Base-by-base conservation (phyloP, 2,113 vertebrate species). In the Ageneiosus marmoratus region DNA sequence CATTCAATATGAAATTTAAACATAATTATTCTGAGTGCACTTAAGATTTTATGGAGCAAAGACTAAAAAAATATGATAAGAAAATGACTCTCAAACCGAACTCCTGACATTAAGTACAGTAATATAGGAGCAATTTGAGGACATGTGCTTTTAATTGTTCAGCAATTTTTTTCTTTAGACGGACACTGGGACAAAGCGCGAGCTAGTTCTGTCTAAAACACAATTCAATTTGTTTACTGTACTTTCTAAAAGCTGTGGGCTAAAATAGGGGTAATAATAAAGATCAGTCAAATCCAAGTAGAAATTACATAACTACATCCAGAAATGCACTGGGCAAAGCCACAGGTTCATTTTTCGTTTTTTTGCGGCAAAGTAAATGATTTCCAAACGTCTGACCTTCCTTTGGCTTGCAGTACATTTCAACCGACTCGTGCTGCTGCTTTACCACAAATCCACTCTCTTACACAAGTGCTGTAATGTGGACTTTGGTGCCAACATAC, bases 311-410 rank as follows among this genome's bases (percentile, higher is more conserved):
- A 78, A 78, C 60, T 60, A 8, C 37, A 44, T 60, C 55, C 76
- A 78, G 76, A 60, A 27, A 8, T 46, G 55, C 55, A 18, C 55
- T 44, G 75, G 86, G 79, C 85, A 55, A 44, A 60, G 34, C 76
- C 15, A 9, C 24, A 34, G 48, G 29, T 55, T 77, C 44, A 6
- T 20, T 16, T 5, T 15, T 15, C 32, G 1, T 5, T 16, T 60
- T 37, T 60, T 53, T 77, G 55, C 12, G 29, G 73, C 9, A 5
- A 22, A 44, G 76, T 44, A 78, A 78, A 78, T 78, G 76, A 60
- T 44, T 77, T 77, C 75, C 75, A 77, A 77, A 77, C 75, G 34
- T 58, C 22, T 58, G 75, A 58, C 53, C 76, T 78, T 78, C 37
- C 55, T 58, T 78, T 77, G 3, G 12, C 11, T 58, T 58, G 53